Conservation (phyloP, 2,113 vertebrate species). For the Corythoichthys intestinalis region DNA sequence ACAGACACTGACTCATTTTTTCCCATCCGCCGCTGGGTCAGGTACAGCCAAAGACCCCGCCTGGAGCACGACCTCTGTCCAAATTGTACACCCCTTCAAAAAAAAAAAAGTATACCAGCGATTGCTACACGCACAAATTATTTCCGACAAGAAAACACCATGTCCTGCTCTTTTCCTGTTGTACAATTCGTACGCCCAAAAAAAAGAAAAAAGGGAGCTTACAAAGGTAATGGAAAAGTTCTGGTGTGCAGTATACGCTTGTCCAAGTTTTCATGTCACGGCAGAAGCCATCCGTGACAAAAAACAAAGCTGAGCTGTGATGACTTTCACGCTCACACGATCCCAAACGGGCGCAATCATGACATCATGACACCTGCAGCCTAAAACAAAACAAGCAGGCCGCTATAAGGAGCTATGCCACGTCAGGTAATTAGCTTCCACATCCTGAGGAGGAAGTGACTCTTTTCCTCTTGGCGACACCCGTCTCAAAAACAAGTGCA, state of each 20-base stretch:
- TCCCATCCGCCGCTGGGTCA: constrained; percentile 34
- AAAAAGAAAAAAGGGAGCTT: background rate
- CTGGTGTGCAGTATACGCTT: constrained; percentile 19
- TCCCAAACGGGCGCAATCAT: constrained; percentile 37
- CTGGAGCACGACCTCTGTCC: constrained; percentile 23
- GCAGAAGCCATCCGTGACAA: background rate
- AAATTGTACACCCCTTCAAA: constrained; percentile 57
- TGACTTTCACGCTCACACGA: constrained; percentile 42
- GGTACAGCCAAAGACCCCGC: constrained; percentile 17
- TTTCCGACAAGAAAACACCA: constrained; percentile 66
- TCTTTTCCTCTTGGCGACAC: constrained; percentile 51
- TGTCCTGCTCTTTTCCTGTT: constrained; percentile 42
- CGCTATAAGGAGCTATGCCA: constrained; percentile 35
- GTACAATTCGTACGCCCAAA: constrained; percentile 19
- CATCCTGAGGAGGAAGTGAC: constrained; percentile 59
- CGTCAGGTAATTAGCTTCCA: constrained; percentile 61
- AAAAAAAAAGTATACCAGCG: constrained; percentile 52
- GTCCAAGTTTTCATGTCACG: constrained; percentile 18
- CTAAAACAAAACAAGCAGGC: constrained; percentile 54
- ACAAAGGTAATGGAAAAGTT: constrained; percentile 24
- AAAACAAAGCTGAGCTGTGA: constrained; percentile 29
- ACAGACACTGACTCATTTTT: constrained; percentile 35
- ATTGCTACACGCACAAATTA: constrained; percentile 60
- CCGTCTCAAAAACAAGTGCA: constrained; percentile 29
- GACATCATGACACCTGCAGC: constrained; percentile 29